These are phyloP conservation scores for Notamacropus eugenii DNA, from an alignment of 2,797 vertebrate genomes.

Conservation along the genomic window DNA sequence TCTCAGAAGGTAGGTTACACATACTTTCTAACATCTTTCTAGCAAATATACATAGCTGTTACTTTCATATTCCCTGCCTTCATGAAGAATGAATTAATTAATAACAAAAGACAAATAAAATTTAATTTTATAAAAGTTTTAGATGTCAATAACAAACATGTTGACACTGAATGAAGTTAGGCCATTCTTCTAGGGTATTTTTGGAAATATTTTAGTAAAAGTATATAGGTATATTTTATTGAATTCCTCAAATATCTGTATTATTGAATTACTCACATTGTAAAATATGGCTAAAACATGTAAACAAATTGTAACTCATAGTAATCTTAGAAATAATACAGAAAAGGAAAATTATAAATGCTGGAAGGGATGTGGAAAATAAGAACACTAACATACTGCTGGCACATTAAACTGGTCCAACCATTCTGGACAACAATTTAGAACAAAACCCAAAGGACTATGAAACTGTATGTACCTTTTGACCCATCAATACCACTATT, in stretches of 20 bases:
- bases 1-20: background rate
- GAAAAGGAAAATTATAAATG: background rate
- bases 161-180: background rate
- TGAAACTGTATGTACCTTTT: too few relatives aligned
- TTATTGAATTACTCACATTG: background rate
- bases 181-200: conserved; percentile 9
- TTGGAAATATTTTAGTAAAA: conserved; percentile 46
- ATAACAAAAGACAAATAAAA: background rate
- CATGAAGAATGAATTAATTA: background rate
- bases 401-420: too few relatives aligned
- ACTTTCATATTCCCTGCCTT: background rate
- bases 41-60: background rate
- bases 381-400: too few relatives aligned
- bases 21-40: background rate
- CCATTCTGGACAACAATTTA: too few relatives aligned
- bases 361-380: too few relatives aligned
- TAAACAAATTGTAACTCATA: background rate
- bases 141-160: conserved; percentile 38
- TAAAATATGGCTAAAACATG: background rate
- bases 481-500: too few relatives aligned
- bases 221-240: background rate
- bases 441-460: too few relatives aligned
- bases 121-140: conserved; percentile 13
- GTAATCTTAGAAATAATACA: too few relatives aligned
- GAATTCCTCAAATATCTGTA: conserved; percentile 11